Base-by-base conservation (phyloP, 2,888 invertebrate species). In the Meta bourneti region DNA sequence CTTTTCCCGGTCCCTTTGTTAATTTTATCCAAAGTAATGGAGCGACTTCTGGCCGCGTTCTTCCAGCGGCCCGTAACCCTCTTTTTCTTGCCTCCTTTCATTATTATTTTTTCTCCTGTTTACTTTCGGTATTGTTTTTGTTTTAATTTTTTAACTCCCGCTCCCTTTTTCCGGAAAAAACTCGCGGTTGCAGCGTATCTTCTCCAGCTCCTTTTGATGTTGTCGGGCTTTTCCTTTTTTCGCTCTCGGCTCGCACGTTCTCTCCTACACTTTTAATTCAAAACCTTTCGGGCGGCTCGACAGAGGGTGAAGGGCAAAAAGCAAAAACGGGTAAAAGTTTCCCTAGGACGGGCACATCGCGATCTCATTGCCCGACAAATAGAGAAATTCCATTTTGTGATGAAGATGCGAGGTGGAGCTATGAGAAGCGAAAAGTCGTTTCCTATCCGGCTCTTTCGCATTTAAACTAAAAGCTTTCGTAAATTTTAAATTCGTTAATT, bases 11-110 rank as follows among this genome's bases (percentile, higher is more conserved):
- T 34, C 34, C 34, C 91, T 88, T 92, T 92, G 91, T 92, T 92
- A 92, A 92, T 92, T 92, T 92, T 92, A 92, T 92, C 91, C 84
- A 89, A 92, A 92, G 91, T 92, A 92, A 92, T 92, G 91, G 91
- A 88, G 88, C 88, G 88, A 84, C 75, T 71, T 70, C 54, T 11
- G 48, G 78, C 87, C 77, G 78, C 51, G 87, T 78, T 83, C 87
- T 90, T 90, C 82, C 80, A 69, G 52, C 48, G 85, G 77, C 49
- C 34, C 34, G 16, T n/a, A 16, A 52, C 79, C 78, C 8, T 11
- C 84, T 71, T 80, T 70, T 75, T 85, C 54, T n/a, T 82, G 48
- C 79, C 19, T 77, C 69, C 72, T 79, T 48, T 77, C 78, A 78
- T 54, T 82, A 79, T 77, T 89, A 75, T 75, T 82, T 78, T 75